These are phyloP conservation scores for Lepus oiostolus DNA, from an alignment of 2,797 vertebrate species.

Conservation along the genomic window DNA sequence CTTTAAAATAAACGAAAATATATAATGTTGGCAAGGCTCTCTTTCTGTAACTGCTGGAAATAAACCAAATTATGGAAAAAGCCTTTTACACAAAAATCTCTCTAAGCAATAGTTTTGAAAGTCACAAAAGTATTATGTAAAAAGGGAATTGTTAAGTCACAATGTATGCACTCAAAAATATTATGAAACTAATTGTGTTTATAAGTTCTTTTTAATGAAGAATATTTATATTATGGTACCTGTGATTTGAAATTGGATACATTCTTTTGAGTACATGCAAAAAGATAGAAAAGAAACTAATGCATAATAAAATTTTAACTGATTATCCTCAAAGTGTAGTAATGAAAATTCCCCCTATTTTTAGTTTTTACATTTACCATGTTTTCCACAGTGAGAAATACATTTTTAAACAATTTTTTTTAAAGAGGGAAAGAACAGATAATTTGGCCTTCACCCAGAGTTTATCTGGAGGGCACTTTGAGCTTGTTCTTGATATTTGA, in stretches of 20 bases:
- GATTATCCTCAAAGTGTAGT: background rate
- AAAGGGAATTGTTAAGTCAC: background rate
- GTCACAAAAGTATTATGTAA: background rate
- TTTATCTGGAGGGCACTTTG: conserved; percentile 4
- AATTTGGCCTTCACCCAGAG: background rate
- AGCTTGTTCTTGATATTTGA: conserved; percentile 31
- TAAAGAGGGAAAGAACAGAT: background rate
- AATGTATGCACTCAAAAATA: background rate
- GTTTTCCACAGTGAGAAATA: background rate
- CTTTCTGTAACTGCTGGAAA: conserved; percentile 28
- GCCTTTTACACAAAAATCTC: background rate
- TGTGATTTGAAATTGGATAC: background rate
- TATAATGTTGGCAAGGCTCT: background rate
- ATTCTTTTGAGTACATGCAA: background rate
- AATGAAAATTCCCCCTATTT: background rate
- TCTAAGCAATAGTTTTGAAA: conserved; percentile 42
- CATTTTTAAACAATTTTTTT: background rate
- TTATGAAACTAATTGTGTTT: background rate
- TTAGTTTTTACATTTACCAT: background rate
- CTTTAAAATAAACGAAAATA: conserved; percentile 38
- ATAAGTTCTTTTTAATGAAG: background rate
- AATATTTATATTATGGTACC: background rate
- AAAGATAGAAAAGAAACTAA: conserved; percentile 10
- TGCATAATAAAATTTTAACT: background rate
- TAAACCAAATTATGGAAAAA: background rate